phyloP scores from a whole-genome alignment of 2,797 vertebrate genomes.

The Gymnopithys bicolor region DNA sequence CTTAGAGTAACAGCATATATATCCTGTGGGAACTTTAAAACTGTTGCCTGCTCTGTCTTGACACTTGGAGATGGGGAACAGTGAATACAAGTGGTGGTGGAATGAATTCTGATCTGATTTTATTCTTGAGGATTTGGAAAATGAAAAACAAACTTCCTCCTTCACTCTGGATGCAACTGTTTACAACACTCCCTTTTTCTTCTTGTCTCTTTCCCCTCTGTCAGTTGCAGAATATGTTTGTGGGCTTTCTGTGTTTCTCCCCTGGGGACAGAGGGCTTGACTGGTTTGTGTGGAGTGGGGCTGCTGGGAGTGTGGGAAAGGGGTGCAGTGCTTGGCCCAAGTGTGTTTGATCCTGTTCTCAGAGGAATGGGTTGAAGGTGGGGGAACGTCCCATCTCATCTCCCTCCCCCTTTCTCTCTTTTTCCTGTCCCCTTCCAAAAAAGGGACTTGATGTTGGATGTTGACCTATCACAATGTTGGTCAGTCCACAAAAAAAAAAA shows the following conservation, averaged over 20 bases:
- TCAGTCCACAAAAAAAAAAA: not conserved
- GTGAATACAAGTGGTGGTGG: not conserved
- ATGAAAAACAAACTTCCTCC: not conserved
- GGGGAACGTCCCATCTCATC: not conserved
- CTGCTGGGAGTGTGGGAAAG: not conserved
- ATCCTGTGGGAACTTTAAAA: not conserved
- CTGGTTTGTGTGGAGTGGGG: not conserved
- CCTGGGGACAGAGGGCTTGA: not conserved
- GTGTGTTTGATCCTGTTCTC: not conserved
- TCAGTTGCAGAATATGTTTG: not conserved
- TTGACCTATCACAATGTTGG: slow-evolving; percentile 54
- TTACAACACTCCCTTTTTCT: not conserved
- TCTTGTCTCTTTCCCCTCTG: not conserved
- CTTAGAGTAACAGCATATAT: not conserved
- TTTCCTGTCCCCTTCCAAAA: slow-evolving; percentile 29
- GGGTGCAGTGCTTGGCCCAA: rapidly evolving
- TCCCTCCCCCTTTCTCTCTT: not conserved
- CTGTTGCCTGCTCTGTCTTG: not conserved
- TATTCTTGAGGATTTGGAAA: not conserved
- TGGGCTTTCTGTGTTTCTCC: not conserved
- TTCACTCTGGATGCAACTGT: not conserved
- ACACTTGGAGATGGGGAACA: not conserved
- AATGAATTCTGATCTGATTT: not conserved
- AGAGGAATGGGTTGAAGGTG: not conserved
- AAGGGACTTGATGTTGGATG: slow-evolving; percentile 37